A percentile compares a stretch with the other conserved stretches of the same genome.
Conservation (phyloP, 92 coral and sea anemone genomes). For the Epizoanthus scotinus region DNA sequence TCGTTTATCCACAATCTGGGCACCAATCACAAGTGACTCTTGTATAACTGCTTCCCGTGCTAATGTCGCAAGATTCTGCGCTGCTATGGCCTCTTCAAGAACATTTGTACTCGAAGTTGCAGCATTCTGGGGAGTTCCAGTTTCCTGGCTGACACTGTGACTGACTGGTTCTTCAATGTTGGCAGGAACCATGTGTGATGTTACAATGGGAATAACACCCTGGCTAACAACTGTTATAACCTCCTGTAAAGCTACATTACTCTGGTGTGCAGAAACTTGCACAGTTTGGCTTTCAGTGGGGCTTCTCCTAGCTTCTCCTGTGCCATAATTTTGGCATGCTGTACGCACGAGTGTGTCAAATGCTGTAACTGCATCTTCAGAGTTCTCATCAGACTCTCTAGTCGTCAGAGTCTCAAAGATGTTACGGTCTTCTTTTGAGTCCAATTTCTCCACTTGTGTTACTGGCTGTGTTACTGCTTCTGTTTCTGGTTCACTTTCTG, state of each 20-base stretch:
- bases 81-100: conserved; percentile 39
- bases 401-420: conserved; percentile 19
- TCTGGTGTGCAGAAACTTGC: not conserved
- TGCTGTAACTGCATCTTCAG: conserved; percentile 51
- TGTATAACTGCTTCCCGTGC: conserved; percentile 45
- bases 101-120: conserved; percentile 20
- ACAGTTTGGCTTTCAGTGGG: conserved; percentile 1
- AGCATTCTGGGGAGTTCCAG: not conserved
- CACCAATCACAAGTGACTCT: conserved; percentile 38
- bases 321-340: conserved; percentile 68
- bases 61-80: conserved; percentile 37
- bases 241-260: not conserved
- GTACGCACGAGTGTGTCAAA: conserved; percentile 83
- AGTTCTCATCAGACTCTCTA: conserved; percentile 11
- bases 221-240: conserved; percentile 20
- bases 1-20: conserved; percentile 32
- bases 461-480: not conserved
- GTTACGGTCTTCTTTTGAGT: conserved; percentile 19
- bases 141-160: not conserved
- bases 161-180: not conserved
- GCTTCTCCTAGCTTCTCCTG: conserved; percentile 19
- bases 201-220: conserved; percentile 15
- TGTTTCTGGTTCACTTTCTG: not conserved
- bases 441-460: not conserved
- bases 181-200: not conserved